Evolutionary conservation across 2,888 invertebrate species (phyloP).

Genomic region (Hirtodrosophila alboralis): DNA sequence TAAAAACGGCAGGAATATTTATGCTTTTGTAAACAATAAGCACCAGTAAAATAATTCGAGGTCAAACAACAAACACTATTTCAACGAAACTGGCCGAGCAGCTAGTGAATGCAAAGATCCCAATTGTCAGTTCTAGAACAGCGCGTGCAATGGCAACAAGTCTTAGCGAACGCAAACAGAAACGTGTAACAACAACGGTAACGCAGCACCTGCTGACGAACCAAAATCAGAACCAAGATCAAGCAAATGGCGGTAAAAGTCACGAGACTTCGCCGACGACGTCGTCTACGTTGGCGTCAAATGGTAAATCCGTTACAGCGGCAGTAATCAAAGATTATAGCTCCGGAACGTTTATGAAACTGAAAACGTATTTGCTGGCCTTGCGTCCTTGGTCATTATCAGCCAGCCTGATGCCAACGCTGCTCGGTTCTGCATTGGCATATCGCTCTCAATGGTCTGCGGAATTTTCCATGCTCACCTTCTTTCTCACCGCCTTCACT

Average conservation of each 20-base stretch:
- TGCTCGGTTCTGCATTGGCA: conserved; percentile 94
- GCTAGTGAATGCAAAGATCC: conserved; percentile 50
- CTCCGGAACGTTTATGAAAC: conserved; percentile 89
- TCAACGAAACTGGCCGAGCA: conserved; percentile 14
- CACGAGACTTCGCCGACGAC: conserved; percentile 18
- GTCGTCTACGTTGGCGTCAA: conserved; percentile 16
- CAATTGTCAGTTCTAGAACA: conserved; percentile 36
- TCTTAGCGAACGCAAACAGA: conserved; percentile 42
- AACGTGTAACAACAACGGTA: conserved; percentile 31
- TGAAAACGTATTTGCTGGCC: conserved; percentile 94
- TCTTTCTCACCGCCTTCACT: conserved; percentile 92
- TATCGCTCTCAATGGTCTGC: conserved; percentile 91
- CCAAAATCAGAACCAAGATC: too few species aligned
- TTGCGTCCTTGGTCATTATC: conserved; percentile 97
- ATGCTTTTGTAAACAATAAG: conserved; percentile 73
- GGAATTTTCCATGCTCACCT: conserved; percentile 91
- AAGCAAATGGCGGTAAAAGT: conserved; percentile 46
- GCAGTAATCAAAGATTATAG: conserved; percentile 22
- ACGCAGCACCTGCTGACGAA: conserved; percentile 23
- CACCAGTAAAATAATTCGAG: conserved; percentile 39
- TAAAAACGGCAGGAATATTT: conserved; percentile 53
- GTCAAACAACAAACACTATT: conserved; percentile 33
- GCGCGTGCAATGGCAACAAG: conserved; percentile 68
- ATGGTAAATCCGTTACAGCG: conserved; percentile 41
- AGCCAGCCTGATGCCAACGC: conserved; percentile 94